phyloP scores from a whole-genome alignment of 2,797 vertebrate species.

The Myotis myotis region DNA sequence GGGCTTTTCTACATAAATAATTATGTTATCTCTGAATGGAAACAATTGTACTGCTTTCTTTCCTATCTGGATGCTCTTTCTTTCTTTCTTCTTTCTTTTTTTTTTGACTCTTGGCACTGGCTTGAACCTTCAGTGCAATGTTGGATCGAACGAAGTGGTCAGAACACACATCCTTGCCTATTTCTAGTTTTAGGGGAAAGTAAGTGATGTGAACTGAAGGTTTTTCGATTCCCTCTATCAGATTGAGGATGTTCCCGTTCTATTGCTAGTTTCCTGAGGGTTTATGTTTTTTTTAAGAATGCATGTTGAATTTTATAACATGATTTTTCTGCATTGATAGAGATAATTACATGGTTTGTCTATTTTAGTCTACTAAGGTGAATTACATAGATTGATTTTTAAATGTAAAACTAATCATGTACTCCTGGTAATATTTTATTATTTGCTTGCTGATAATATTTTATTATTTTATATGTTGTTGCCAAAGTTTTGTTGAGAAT shows the following conservation, averaged over 20 bases:
- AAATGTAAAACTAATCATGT: neutral
- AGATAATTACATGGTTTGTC: neutral
- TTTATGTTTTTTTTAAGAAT: neutral
- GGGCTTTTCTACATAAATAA: neutral
- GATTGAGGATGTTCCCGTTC: neutral
- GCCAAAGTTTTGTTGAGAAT: neutral
- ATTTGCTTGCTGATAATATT: neutral
- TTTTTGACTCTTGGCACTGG: neutral
- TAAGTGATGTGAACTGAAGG: neutral
- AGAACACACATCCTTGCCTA: neutral
- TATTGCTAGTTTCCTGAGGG: neutral
- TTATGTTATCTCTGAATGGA: neutral
- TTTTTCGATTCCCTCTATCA: neutral
- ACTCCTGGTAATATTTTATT: neutral
- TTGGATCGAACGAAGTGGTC: neutral
- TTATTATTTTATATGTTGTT: neutral
- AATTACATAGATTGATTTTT: neutral
- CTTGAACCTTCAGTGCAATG: neutral
- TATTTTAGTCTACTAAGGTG: neutral
- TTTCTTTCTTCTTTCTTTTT: no score
- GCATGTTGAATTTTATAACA: neutral
- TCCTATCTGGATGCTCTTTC: neutral
- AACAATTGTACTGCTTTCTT: neutral
- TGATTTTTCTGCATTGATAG: neutral
- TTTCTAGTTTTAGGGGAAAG: neutral